phyloP scores from a whole-genome alignment of 2,888 invertebrate genomes.

The Coelopa pilipes region DNA sequence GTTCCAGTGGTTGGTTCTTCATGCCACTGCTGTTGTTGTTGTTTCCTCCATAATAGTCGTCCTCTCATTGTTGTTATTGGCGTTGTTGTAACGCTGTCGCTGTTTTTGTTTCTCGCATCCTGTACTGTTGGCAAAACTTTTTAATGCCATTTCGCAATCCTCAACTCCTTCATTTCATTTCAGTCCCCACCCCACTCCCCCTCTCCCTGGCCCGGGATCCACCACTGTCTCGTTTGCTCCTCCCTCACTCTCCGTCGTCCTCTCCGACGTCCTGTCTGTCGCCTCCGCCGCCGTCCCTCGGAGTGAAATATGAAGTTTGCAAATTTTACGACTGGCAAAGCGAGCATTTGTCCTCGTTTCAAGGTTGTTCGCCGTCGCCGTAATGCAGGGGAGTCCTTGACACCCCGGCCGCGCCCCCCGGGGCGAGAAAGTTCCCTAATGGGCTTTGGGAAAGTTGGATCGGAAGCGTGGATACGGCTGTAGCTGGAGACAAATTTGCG shows the following conservation, averaged over 20 bases:
- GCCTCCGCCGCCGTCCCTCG: background rate
- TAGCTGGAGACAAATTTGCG: background rate
- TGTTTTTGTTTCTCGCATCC: slow-evolving; percentile 1
- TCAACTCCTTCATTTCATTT: slow-evolving; percentile 8
- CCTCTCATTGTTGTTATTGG: background rate
- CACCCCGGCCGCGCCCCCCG: no score
- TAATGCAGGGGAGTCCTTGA: background rate
- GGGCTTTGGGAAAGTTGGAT: slow-evolving; percentile 2
- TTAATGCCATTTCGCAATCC: slow-evolving; percentile 7
- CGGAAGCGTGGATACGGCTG: background rate
- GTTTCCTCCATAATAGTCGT: background rate
- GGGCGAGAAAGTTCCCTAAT: background rate
- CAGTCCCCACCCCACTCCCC: background rate
- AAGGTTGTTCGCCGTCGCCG: slow-evolving; percentile 6
- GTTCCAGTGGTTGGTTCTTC: background rate
- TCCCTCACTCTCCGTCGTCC: no score
- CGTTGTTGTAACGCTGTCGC: background rate
- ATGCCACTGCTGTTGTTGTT: background rate
- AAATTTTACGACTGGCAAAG: slow-evolving; percentile 3
- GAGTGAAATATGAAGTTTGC: slow-evolving; percentile 11
- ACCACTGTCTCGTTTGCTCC: no score
- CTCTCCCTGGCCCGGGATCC: background rate
- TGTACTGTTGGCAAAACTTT: slow-evolving; percentile 9
- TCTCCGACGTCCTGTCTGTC: background rate
- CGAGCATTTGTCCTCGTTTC: slow-evolving; percentile 5